Percentiles rank a stretch among this genome's conserved stretches.
Conservation (phyloP, 2,113 vertebrate species). For the Antechinus stuartii region DNA sequence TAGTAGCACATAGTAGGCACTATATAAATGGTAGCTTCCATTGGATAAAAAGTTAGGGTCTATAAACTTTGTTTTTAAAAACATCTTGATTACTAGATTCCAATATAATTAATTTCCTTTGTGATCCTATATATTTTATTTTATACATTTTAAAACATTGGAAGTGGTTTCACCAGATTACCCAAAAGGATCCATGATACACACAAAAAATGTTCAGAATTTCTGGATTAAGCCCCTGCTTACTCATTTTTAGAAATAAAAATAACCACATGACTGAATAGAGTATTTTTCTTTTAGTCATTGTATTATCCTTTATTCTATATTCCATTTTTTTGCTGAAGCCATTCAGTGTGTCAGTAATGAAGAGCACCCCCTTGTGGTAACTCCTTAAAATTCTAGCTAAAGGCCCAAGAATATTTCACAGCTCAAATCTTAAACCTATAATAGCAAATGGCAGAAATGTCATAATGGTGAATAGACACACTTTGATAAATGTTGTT, state of each 20-base stretch:
- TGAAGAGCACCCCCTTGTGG: background rate
- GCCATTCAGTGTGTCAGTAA: background rate
- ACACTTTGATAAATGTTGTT: background rate
- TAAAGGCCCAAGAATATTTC: background rate
- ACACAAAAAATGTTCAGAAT: background rate
- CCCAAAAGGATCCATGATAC: background rate
- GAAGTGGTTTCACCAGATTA: background rate
- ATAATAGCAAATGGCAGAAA: background rate
- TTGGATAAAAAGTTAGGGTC: background rate
- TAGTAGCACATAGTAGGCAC: background rate
- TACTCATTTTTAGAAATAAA: background rate
- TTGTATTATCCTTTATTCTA: background rate
- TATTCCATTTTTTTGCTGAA: background rate
- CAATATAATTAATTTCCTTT: background rate
- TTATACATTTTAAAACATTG: background rate
- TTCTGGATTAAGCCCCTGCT: background rate
- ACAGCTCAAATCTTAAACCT: background rate
- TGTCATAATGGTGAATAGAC: background rate
- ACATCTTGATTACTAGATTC: background rate
- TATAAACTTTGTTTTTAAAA: background rate
- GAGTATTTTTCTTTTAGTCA: background rate
- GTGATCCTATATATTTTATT: background rate
- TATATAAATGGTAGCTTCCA: background rate
- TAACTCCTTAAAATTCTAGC: background rate
- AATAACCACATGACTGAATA: background rate